These are phyloP conservation scores for Panulirus ornatus DNA, from an alignment of 1,140 invertebrate genomes.

Conservation along the genomic window DNA sequence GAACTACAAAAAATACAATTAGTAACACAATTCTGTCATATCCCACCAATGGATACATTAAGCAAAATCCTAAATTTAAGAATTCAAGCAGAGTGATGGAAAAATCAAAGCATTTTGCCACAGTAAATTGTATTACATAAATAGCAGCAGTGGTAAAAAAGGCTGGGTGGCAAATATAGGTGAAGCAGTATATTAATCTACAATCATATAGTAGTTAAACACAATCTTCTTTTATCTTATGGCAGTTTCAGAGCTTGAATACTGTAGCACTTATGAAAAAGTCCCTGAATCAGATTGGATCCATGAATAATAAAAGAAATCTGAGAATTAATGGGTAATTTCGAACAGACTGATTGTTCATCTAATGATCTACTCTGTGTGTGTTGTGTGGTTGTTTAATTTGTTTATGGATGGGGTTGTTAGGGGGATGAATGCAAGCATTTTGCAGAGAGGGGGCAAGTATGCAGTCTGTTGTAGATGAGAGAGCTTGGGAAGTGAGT, in stretches of 20 bases:
- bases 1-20: not conserved
- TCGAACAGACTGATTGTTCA: too few species aligned
- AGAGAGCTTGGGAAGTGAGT: too few species aligned
- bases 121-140: not conserved
- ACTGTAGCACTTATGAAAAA: not conserved
- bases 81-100: not conserved
- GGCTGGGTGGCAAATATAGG: not conserved
- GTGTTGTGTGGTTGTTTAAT: too few species aligned
- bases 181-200: not conserved
- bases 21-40: not conserved
- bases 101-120: not conserved
- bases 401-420: too few species aligned
- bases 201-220: not conserved
- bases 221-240: not conserved
- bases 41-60: not conserved
- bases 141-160: not conserved
- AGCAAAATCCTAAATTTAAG: not conserved
- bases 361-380: too few species aligned
- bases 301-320: not conserved
- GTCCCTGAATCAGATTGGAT: not conserved
- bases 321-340: too few species aligned
- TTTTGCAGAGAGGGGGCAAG: too few species aligned
- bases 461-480: too few species aligned
- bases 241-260: constrained; percentile 11
- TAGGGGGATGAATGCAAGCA: too few species aligned